Conservation (phyloP, 1,140 invertebrate species). For the Anthonomus grandis region DNA sequence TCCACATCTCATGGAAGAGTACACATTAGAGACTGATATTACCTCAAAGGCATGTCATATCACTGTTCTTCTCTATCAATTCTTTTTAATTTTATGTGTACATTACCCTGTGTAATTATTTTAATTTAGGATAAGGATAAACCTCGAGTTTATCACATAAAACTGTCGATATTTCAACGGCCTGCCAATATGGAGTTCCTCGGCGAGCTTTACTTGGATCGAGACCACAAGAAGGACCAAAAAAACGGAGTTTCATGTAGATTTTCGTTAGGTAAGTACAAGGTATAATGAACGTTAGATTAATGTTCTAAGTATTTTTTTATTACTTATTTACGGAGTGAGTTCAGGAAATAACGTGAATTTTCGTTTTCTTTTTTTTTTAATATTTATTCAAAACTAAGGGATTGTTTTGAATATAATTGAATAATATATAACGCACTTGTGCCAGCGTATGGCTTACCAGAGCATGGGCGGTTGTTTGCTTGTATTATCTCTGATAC, state of each 20-base stretch:
- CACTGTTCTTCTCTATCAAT: not conserved
- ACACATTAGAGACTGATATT: slow-evolving; percentile 79
- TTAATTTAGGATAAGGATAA: slow-evolving; percentile 37
- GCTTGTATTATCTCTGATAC: too few relatives aligned
- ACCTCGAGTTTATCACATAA: slow-evolving; percentile 74
- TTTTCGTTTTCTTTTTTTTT: too few relatives aligned
- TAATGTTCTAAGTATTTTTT: too few relatives aligned
- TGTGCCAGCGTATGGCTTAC: not conserved
- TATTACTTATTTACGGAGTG: too few relatives aligned
- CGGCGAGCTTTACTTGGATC: slow-evolving; percentile 86
- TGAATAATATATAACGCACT: too few relatives aligned
- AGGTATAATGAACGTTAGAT: too few relatives aligned
- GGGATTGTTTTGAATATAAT: too few relatives aligned
- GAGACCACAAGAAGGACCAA: slow-evolving; percentile 77
- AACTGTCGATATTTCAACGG: slow-evolving; percentile 79
- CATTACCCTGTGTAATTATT: not conserved
- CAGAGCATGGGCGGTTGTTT: not conserved
- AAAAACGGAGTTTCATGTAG: slow-evolving; percentile 80
- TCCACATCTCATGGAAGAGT: slow-evolving; percentile 82
- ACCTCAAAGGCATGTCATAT: slow-evolving; percentile 49
- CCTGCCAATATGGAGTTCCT: slow-evolving; percentile 83
- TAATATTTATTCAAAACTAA: too few relatives aligned
- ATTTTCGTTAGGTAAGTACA: slow-evolving; percentile 57
- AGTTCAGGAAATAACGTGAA: too few relatives aligned
- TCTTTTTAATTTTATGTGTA: not conserved